These are phyloP conservation scores for Platysteira castanea DNA, from an alignment of 2,113 vertebrate genomes.

Conservation along the genomic window DNA sequence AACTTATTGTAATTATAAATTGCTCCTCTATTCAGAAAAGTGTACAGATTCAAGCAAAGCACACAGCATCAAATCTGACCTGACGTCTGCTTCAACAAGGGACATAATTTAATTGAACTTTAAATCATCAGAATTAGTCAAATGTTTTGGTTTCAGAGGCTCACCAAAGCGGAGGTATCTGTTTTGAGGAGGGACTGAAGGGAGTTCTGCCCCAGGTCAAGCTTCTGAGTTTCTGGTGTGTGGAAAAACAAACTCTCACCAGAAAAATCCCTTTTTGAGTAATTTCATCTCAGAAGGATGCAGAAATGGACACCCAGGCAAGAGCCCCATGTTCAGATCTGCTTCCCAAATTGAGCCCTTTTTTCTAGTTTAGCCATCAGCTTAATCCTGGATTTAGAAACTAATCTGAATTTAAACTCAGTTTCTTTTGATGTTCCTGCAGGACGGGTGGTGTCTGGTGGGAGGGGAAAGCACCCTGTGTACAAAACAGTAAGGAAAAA, in stretches of 20 bases:
- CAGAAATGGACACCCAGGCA: not conserved
- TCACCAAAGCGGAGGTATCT: not conserved
- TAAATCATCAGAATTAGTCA: not conserved
- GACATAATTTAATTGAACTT: not conserved
- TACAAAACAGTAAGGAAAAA: not conserved
- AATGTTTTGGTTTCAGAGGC: not conserved
- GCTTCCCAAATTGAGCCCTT: not conserved
- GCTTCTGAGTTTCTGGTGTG: not conserved
- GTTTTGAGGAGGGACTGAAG: not conserved
- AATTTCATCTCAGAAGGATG: not conserved
- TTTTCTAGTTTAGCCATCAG: not conserved
- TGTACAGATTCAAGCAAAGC: not conserved
- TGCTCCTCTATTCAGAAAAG: constrained; percentile 9
- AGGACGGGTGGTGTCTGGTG: not conserved
- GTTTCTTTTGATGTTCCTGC: constrained; percentile 13
- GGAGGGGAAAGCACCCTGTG: not conserved
- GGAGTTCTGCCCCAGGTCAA: not conserved
- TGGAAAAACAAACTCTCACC: not conserved
- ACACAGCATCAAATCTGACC: not conserved
- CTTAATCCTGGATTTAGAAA: constrained; percentile 29
- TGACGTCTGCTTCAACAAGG: not conserved
- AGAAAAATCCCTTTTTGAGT: not conserved
- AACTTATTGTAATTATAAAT: not conserved
- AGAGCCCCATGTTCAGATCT: not conserved
- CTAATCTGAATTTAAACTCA: not conserved